phyloP scores from a whole-genome alignment of 2,888 invertebrate genomes.

The Leptinotarsa rubiginosa region DNA sequence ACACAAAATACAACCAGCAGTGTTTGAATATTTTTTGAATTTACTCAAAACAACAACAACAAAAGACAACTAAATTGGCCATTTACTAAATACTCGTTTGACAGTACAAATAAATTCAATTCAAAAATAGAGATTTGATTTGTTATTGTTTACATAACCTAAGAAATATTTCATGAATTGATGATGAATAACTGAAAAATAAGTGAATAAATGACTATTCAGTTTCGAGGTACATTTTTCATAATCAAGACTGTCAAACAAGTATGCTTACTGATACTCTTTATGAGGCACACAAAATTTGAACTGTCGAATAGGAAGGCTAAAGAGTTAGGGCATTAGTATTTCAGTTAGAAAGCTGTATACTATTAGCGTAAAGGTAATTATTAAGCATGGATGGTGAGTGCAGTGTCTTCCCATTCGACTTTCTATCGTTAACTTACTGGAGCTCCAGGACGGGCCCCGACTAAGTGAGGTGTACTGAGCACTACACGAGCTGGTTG shows the following conservation, averaged over 20 bases:
- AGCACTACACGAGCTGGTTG: constrained; percentile 87
- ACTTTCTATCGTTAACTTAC: constrained; percentile 69
- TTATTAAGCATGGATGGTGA: constrained; percentile 11
- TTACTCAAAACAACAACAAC: constrained; percentile 46
- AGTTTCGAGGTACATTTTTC: background rate
- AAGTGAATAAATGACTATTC: background rate
- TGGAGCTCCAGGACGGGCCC: constrained; percentile 83
- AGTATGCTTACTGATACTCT: constrained; percentile 31
- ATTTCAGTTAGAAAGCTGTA: constrained; percentile 37
- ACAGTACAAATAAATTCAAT: constrained; percentile 32
- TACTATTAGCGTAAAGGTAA: constrained; percentile 38
- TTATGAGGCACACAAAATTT: constrained; percentile 43
- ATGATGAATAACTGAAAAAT: constrained; percentile 6
- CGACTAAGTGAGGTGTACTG: constrained; percentile 82
- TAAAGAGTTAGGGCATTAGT: constrained; percentile 38
- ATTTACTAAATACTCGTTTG: constrained; percentile 40
- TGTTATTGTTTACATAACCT: constrained; percentile 42
- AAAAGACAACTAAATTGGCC: constrained; percentile 45
- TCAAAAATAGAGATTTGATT: constrained; percentile 16
- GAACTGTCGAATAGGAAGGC: constrained; percentile 48
- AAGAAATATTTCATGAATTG: constrained; percentile 22
- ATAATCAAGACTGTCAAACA: constrained; percentile 35
- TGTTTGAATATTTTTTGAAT: constrained; percentile 48
- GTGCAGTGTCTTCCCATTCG: constrained; percentile 53
- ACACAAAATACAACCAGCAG: constrained; percentile 51